These are phyloP conservation scores for Potorous gilbertii DNA, from an alignment of 2,797 vertebrate species.

Conservation along the genomic window DNA sequence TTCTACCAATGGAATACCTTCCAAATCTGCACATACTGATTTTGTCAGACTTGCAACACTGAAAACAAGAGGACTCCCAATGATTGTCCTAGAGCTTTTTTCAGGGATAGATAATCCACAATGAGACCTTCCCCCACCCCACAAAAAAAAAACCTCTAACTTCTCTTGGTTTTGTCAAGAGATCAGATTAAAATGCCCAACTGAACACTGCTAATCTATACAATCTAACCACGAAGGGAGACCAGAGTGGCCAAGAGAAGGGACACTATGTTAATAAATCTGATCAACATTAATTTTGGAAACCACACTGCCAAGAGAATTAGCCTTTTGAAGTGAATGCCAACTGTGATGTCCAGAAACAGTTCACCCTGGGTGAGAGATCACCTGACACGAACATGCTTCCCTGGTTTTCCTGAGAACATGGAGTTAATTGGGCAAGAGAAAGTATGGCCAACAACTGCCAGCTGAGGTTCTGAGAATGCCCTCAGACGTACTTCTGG, in stretches of 20 bases:
- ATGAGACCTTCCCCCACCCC: not conserved
- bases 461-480: not conserved
- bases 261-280: not conserved
- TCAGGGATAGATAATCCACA: not conserved
- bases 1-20: not conserved
- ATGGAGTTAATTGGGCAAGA: not conserved
- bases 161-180: not conserved
- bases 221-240: not conserved
- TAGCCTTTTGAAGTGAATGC: not conserved
- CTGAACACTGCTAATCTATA: not conserved
- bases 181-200: not conserved
- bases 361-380: not conserved
- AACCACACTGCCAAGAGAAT: not conserved
- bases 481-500: not conserved
- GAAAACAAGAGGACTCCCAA: not conserved
- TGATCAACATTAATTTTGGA: not conserved
- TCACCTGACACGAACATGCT: not conserved
- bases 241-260: not conserved
- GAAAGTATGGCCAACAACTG: not conserved
- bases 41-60: not conserved
- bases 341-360: not conserved
- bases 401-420: slow-evolving; percentile 1
- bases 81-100: not conserved
- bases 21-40: not conserved
- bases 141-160: not conserved